Evolutionary conservation across 2,888 invertebrate species (phyloP).

Genomic region (Rugalucina vietnamica): DNA sequence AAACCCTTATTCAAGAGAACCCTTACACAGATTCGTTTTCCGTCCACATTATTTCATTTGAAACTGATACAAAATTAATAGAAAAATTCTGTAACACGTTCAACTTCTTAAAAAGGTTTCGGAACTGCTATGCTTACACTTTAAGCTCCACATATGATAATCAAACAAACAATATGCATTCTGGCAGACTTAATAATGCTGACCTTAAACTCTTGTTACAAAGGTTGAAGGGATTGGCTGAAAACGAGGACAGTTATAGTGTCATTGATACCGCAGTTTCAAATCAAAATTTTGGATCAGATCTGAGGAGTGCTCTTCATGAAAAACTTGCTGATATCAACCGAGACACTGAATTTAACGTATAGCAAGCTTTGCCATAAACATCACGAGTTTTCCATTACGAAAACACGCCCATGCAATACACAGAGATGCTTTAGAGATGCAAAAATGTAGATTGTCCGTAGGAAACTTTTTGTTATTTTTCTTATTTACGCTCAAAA

Average conservation of each 20-base stretch:
- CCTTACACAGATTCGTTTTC: not conserved
- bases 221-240: not conserved
- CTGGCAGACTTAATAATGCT: not conserved
- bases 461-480: too few species aligned
- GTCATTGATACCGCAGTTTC: not conserved
- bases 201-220: not conserved
- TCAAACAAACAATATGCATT: not conserved
- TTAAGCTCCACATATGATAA: not conserved
- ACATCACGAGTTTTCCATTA: too few species aligned
- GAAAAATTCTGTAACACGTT: not conserved
- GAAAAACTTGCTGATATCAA: too few species aligned
- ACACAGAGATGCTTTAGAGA: too few species aligned
- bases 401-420: too few species aligned
- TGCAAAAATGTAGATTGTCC: too few species aligned
- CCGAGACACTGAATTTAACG: too few species aligned
- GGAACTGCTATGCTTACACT: not conserved
- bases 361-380: too few species aligned
- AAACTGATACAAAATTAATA: not conserved
- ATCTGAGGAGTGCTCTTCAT: not conserved
- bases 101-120: not conserved
- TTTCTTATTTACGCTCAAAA: too few species aligned
- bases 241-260: not conserved
- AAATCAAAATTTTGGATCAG: not conserved
- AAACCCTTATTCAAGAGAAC: not conserved
- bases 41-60: not conserved